Base-by-base conservation (phyloP, 1,140 invertebrate genomes). In the Ceratina australensis region DNA sequence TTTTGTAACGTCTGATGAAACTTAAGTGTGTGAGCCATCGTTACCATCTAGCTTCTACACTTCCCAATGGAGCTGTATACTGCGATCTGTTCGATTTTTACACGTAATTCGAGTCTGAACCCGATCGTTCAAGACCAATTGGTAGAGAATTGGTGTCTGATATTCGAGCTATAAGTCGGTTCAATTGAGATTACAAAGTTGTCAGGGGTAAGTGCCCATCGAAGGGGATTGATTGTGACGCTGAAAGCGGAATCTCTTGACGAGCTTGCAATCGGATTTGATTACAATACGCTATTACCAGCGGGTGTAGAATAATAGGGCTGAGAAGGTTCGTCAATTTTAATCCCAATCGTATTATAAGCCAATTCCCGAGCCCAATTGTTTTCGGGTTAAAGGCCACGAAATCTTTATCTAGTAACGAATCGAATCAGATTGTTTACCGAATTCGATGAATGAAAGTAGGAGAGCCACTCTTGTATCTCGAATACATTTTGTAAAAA, bases 301-400 rank as follows among this genome's bases (percentile, higher is more conserved):
- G 0, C 33, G 18, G 26, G 42, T 24, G 26, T 47, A 33, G 15
- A 54, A 22, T 10, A 28, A 50, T 66, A 75, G 28, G 54, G 15
- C 12, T 33, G 15, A 56, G 76, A n/a, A 47, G 47, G 56, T 24
- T 15, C 3, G 18, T 63, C 15, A 26, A 7, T 47, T 26, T 76
- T 75, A 33, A 76, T 7, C 49, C 20, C 22, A 42, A 59, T n/a
- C 24, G 16, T 20, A 24, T 73, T 82, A 78, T 61, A 50, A 82
- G 59, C 49, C 64, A 77, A 78, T n/a, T 65, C 59, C 28, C 56
- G 26, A 78, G 33, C 33, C 10, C 5, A 1, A 42, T 42, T 42
- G 33, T 42, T 42, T 42, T 42, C 33, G 33, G 5, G 33, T 10
- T 10, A 10, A 42, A 0, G 5, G 5, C 5, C 28, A 5, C 28